These are phyloP conservation scores for Argyrosomus regius DNA, from an alignment of 2,797 vertebrate species.

Conservation along the genomic window DNA sequence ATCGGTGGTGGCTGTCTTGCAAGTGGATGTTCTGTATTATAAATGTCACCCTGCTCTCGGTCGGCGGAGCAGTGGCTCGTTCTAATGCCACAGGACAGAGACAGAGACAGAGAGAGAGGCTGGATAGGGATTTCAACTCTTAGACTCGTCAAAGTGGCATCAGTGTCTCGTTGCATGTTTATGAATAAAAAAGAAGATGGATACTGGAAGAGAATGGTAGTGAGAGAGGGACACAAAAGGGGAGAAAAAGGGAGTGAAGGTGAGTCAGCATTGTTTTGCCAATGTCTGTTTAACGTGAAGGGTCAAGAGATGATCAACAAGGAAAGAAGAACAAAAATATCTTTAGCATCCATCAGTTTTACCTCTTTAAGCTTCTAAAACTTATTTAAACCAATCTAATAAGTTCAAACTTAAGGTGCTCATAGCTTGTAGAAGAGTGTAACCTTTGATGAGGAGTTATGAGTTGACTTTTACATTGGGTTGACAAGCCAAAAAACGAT, in stretches of 20 bases:
- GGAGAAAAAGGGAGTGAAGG: not conserved
- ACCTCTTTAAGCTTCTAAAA: not conserved
- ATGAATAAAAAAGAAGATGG: conserved; percentile 39
- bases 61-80: conserved; percentile 44
- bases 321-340: not conserved
- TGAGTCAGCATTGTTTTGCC: conserved; percentile 3
- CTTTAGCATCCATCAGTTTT: not conserved
- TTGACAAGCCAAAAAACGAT: conserved; percentile 6
- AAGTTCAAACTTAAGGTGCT: not conserved
- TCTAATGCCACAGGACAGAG: conserved; percentile 59
- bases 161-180: conserved; percentile 37
- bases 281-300: not conserved
- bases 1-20: conserved; percentile 50
- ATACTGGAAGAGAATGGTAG: conserved; percentile 20
- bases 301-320: not conserved
- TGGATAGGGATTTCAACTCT: conserved; percentile 51
- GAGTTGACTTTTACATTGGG: not conserved
- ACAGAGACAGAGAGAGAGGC: conserved; percentile 20
- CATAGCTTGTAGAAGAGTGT: not conserved
- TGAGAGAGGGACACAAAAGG: not conserved
- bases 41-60: conserved; percentile 62
- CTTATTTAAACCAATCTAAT: not conserved
- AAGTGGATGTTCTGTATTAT: conserved; percentile 72
- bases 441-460: not conserved
- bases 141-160: conserved; percentile 55